Base-by-base conservation (phyloP, 2,888 invertebrate genomes). In the Malthinus flaveolus region DNA sequence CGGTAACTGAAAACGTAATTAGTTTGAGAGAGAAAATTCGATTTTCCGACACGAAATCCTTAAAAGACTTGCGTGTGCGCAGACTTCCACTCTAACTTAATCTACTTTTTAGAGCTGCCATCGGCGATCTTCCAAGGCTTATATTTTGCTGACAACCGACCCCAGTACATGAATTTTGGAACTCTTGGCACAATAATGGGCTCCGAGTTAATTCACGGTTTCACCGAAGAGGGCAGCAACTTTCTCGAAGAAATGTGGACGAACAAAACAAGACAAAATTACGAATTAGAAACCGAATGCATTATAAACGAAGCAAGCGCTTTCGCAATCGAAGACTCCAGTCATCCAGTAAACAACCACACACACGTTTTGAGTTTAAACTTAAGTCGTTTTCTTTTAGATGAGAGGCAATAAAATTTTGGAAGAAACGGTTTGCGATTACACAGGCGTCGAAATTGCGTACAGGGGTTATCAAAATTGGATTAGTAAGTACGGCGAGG, bases 371-470 rank as follows among this genome's bases (percentile, higher is more conserved):
- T n/a, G 3, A 11, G 10, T n/a, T n/a, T n/a, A n/a, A n/a, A n/a
- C n/a, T n/a, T n/a, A n/a, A n/a, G n/a, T n/a, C n/a, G n/a, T n/a
- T n/a, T n/a, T n/a, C n/a, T 75, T 79, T 12, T 76, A 93, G 93
- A 75, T 96, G 56, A 93, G 95, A 73, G 96, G 96, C 54, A 87
- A 93, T 63, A 91, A 91, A 73, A 95, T 94, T 0, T 92, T 93
- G 78, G 94, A 94, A 10, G 95, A 95, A 77, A 95, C 95, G 75
- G 95, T 96, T 56, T 95, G 95, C 1, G 95, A 96, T 75, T 95
- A 94, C 75, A 95, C 94, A 1, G 96, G 95, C 1, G 87, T 95
- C 64, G 95, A 94, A 75, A 90, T 95, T 77, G 92, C 95, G 0
- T 96, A 78, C 67, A 66, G 74, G 49, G 77, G 77, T 44, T 78